Evolutionary conservation across 2,888 invertebrate species (phyloP).

Genomic region (Balanococcus diminutus): DNA sequence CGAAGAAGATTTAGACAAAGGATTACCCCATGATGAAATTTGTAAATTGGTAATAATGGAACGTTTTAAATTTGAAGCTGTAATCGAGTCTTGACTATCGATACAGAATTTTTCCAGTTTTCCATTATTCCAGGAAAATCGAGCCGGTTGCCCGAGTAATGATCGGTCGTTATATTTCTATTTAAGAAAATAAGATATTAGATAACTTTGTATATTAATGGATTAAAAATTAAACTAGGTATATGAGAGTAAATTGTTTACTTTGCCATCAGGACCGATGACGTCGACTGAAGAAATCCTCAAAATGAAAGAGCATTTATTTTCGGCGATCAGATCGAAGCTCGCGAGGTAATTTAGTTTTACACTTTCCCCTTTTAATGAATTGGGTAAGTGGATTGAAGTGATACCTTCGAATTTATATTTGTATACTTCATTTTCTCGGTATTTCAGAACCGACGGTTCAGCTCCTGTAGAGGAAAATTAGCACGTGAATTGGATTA

Average conservation of each 20-base stretch:
- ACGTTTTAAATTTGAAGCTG: conserved; percentile 47
- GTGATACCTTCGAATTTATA: conserved; percentile 41
- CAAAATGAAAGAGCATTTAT: conserved; percentile 45
- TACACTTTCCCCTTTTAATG: conserved; percentile 40
- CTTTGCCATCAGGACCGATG: conserved; percentile 43
- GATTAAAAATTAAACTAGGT: background rate
- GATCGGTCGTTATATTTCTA: conserved; percentile 47
- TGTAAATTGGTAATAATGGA: conserved; percentile 47
- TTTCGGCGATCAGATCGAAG: conserved; percentile 42
- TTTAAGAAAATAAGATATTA: background rate
- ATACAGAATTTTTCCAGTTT: conserved; percentile 46
- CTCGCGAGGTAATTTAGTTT: conserved; percentile 31
- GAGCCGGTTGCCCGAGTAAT: conserved; percentile 15
- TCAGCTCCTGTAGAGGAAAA: conserved; percentile 1
- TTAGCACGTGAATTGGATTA: too few species aligned
- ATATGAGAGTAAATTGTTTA: background rate
- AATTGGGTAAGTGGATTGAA: conserved; percentile 36
- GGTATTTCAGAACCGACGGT: conserved; percentile 33
- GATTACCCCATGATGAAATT: conserved; percentile 47
- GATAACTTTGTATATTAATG: background rate
- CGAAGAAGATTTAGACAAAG: background rate
- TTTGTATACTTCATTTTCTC: conserved; percentile 47
- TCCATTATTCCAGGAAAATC: conserved; percentile 47
- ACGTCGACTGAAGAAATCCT: conserved; percentile 34
- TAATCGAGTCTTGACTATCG: conserved; percentile 30